These are phyloP conservation scores for Tamandua tetradactyla DNA, from an alignment of 2,797 vertebrate genomes.

Conservation along the genomic window DNA sequence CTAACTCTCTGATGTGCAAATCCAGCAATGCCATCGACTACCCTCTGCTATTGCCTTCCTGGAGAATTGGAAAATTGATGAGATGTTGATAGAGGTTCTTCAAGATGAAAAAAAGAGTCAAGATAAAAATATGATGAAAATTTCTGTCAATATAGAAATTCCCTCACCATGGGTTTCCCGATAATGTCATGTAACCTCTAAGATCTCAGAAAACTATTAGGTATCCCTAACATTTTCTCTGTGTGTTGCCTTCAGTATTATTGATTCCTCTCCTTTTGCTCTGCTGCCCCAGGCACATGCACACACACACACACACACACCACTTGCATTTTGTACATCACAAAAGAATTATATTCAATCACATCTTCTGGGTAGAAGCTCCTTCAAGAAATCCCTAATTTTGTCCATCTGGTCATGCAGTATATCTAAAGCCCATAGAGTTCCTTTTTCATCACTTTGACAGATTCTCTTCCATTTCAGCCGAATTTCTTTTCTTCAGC, in stretches of 20 bases:
- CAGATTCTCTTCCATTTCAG: constrained; percentile 35
- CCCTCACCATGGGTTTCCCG: neutral
- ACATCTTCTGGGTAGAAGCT: neutral
- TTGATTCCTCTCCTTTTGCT: neutral
- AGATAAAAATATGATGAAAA: neutral
- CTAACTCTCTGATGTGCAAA: neutral
- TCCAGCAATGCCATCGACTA: constrained; percentile 23
- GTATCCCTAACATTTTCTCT: neutral
- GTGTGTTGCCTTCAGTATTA: neutral
- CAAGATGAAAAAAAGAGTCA: neutral
- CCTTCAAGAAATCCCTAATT: constrained; percentile 7
- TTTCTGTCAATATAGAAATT: constrained; percentile 43
- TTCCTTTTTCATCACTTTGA: constrained; percentile 39
- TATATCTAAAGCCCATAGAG: neutral
- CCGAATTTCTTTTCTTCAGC: constrained; percentile 21
- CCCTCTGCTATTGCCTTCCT: constrained; percentile 21
- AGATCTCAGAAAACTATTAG: neutral
- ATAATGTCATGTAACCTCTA: neutral
- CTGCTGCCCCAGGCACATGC: neutral
- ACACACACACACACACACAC: neutral
- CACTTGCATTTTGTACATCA: neutral
- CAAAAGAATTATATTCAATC: constrained; percentile 33
- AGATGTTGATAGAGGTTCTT: constrained; percentile 42
- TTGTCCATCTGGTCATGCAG: constrained; percentile 1
- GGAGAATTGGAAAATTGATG: constrained; percentile 40